These are phyloP conservation scores for Threskiornis aethiopicus DNA, from an alignment of 2,797 vertebrate species.

Conservation along the genomic window DNA sequence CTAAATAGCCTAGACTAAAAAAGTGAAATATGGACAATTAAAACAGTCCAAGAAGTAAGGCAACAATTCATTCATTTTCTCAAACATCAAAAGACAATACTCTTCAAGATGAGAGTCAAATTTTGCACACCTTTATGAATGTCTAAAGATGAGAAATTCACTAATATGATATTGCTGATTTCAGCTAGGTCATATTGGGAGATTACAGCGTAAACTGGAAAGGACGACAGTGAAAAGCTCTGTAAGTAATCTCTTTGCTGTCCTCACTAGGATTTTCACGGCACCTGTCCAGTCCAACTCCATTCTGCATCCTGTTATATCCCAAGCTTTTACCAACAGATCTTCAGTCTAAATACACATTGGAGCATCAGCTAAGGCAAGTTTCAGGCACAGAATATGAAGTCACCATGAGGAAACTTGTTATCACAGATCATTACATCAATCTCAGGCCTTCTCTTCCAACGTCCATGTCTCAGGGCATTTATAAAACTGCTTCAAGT, in stretches of 20 bases:
- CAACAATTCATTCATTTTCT: background rate
- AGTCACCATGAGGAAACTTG: background rate
- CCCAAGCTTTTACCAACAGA: background rate
- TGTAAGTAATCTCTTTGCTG: background rate
- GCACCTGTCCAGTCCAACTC: background rate
- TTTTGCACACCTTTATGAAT: background rate
- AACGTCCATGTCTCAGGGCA: background rate
- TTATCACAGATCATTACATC: background rate
- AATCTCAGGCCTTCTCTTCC: background rate
- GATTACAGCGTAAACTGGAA: background rate
- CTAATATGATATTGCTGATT: background rate
- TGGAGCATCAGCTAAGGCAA: background rate
- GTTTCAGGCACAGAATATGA: background rate
- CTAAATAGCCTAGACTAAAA: background rate
- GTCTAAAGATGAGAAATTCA: background rate
- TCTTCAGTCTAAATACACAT: background rate
- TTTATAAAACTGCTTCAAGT: background rate
- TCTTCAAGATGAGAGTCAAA: background rate
- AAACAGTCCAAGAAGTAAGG: background rate
- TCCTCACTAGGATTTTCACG: background rate
- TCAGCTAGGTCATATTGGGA: background rate
- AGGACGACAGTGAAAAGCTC: background rate
- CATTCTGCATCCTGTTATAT: background rate
- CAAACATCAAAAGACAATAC: background rate
- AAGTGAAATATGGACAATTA: background rate